A percentile compares a stretch with the other conserved stretches of the same genome.
These are phyloP conservation scores for Cladorhizidae sp. DNA, from an alignment of 37 sponge, comb jelly and placozoan genomes.

Conservation along the genomic window DNA sequence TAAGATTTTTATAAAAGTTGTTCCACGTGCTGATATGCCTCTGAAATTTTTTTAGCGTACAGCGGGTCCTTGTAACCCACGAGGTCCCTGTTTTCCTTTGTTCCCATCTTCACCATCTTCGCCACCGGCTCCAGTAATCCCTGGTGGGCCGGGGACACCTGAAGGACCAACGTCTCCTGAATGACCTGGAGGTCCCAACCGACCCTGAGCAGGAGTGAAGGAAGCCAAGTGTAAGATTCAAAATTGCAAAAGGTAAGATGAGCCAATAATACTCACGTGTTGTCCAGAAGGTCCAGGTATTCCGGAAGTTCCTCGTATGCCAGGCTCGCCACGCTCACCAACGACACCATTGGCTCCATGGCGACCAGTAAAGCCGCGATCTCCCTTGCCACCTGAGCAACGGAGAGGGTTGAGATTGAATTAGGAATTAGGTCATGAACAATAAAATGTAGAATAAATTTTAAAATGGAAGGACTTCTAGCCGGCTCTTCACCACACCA, in stretches of 20 bases:
- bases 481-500: too few relatives aligned
- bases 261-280: slow-evolving; percentile 26
- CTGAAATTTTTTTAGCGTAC: too few relatives aligned
- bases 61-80: slow-evolving; percentile 27
- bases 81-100: slow-evolving; percentile 17
- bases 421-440: too few relatives aligned
- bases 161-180: slow-evolving; percentile 14
- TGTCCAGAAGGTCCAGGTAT: slow-evolving; percentile 52
- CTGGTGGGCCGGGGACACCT: slow-evolving; percentile 54
- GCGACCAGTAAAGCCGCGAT: slow-evolving; percentile 40
- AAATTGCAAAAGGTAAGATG: too few relatives aligned
- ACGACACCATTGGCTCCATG: slow-evolving; percentile 16
- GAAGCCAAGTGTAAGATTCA: too few relatives aligned
- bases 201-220: slow-evolving; percentile 23
- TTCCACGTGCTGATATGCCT: too few relatives aligned
- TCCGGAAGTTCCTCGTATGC: slow-evolving; percentile 49
- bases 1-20: too few relatives aligned
- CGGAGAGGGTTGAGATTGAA: too few relatives aligned
- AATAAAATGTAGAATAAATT: too few relatives aligned
- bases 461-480: too few relatives aligned
- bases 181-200: slow-evolving; percentile 30
- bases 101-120: slow-evolving; percentile 24
- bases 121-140: slow-evolving; percentile 45
- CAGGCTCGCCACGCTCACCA: slow-evolving; percentile 33
- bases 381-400: slow-evolving; percentile 41